A percentile compares a stretch with the other conserved stretches of the same genome.
Evolutionary conservation across 2,797 vertebrate species (phyloP).

Genomic region (Hippoglossus hippoglossus): DNA sequence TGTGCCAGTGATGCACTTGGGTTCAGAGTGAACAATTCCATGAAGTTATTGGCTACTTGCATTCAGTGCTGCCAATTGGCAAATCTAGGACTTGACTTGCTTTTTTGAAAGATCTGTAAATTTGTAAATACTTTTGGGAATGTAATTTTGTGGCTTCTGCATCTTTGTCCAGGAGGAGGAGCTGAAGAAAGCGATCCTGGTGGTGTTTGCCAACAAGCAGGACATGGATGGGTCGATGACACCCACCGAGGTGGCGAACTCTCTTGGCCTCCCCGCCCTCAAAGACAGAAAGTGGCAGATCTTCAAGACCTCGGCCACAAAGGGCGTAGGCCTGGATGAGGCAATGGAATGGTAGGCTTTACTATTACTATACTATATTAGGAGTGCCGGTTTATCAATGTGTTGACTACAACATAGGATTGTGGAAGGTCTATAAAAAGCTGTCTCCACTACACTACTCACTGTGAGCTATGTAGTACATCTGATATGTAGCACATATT

Average conservation of each 20-base stretch:
- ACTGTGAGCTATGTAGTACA: not conserved
- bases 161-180: conserved; percentile 90
- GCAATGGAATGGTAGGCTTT: conserved; percentile 95
- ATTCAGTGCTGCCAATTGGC: too few species aligned
- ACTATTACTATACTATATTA: not conserved
- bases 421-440: not conserved
- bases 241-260: conserved; percentile 95
- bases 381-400: too few species aligned
- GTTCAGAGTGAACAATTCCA: not conserved
- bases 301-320: conserved; percentile 98
- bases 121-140: not conserved
- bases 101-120: too few species aligned
- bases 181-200: conserved; percentile 97
- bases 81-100: too few species aligned
- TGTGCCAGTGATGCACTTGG: not conserved
- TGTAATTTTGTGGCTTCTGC: not conserved
- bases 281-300: conserved; percentile 99
- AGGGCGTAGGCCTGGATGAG: conserved; percentile 95
- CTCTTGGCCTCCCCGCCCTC: conserved; percentile 92
- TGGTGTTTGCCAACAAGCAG: conserved; percentile 99
- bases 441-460: not conserved
- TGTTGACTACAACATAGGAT: not conserved
- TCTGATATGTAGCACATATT: conserved; percentile 6
- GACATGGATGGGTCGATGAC: conserved; percentile 99
- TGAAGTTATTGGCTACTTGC: too few species aligned